Evolutionary conservation across 2,113 vertebrate species (phyloP).

Genomic region (Casuarius casuarius): DNA sequence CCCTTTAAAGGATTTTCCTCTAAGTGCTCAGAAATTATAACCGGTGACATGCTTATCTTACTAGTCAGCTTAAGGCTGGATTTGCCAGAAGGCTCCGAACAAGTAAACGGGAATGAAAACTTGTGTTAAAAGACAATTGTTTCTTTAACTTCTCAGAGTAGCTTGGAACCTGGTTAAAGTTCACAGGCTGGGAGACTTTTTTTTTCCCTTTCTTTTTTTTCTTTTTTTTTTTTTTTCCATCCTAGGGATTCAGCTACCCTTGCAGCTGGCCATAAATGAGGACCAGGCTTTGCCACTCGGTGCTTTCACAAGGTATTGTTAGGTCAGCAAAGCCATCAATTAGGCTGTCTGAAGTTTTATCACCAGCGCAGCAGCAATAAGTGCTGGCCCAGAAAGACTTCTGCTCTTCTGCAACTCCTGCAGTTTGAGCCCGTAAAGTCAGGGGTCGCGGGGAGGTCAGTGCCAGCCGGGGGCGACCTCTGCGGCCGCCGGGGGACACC

Average conservation of each 20-base stretch:
- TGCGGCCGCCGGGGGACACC: constrained; percentile 79
- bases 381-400: constrained; percentile 91
- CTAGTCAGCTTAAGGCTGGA: constrained; percentile 22
- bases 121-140: constrained; percentile 36
- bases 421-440: constrained; percentile 88
- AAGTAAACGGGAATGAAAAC: constrained; percentile 18
- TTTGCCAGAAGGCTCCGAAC: constrained; percentile 44
- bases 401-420: constrained; percentile 86
- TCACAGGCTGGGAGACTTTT: constrained; percentile 76
- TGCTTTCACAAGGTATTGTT: constrained; percentile 98
- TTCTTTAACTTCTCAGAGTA: constrained; percentile 64
- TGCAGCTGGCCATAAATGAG: constrained; percentile 98
- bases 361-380: constrained; percentile 93
- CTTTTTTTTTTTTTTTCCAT: constrained; percentile 50
- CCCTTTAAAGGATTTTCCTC: constrained; percentile 52
- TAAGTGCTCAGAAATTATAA: constrained; percentile 19
- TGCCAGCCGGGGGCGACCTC: constrained; percentile 90
- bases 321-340: constrained; percentile 99
- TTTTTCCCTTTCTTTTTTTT: background rate
- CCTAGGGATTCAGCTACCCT: constrained; percentile 83
- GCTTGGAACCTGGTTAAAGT: constrained; percentile 79
- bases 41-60: background rate
- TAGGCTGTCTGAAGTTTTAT: constrained; percentile 99
- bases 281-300: constrained; percentile 90
- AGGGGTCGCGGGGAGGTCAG: constrained; percentile 93